These are phyloP conservation scores for Cuculus canorus DNA, from an alignment of 2,797 vertebrate species.

Conservation along the genomic window DNA sequence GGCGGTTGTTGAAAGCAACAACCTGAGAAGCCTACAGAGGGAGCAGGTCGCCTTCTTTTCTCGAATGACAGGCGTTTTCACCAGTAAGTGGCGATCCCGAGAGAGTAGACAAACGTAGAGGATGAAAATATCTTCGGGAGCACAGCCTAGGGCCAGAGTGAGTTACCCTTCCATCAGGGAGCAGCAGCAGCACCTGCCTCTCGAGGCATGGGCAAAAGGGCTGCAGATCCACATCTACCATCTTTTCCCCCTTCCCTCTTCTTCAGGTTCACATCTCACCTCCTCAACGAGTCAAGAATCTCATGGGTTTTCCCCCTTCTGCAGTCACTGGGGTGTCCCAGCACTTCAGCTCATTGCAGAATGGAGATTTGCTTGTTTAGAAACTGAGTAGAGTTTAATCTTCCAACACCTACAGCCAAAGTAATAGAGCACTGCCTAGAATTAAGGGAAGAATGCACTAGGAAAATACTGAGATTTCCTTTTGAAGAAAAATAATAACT, in stretches of 20 bases:
- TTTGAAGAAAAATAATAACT: neutral
- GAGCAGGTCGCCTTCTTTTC: slow-evolving; percentile 64
- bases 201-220: neutral
- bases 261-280: neutral
- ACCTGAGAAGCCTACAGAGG: slow-evolving; percentile 66
- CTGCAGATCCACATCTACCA: neutral
- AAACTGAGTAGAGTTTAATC: neutral
- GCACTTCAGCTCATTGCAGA: neutral
- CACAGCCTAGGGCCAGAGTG: neutral
- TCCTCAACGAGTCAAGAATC: neutral
- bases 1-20: neutral
- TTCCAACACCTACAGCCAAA: accelerated
- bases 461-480: neutral
- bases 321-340: too few relatives aligned
- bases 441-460: neutral
- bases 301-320: neutral
- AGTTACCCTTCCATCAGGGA: neutral
- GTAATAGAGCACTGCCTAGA: neutral
- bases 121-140: neutral
- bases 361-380: neutral
- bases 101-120: neutral
- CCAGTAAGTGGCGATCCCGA: neutral
- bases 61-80: neutral
- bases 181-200: neutral
- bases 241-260: neutral